These are phyloP conservation scores for Carpatolechia fugitivella DNA, from an alignment of 2,888 invertebrate species.

Conservation along the genomic window DNA sequence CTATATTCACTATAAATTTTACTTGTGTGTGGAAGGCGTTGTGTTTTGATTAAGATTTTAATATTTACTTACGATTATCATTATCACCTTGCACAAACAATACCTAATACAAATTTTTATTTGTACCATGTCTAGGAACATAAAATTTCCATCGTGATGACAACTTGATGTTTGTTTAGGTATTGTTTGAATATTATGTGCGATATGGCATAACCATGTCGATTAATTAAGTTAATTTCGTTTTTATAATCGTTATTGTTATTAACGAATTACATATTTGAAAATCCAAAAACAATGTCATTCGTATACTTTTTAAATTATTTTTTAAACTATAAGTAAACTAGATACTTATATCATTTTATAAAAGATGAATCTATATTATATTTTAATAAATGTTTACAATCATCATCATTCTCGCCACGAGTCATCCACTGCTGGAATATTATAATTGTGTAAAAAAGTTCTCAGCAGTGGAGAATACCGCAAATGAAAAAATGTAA, in stretches of 20 bases:
- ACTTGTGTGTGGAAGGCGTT: conserved; percentile 10
- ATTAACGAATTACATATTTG: not conserved
- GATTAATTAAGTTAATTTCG: conserved; percentile 8
- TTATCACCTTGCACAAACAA: not conserved
- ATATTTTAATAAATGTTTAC: too few relatives aligned
- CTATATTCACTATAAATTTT: too few relatives aligned
- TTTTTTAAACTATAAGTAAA: not conserved
- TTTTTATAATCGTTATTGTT: not conserved
- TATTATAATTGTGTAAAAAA: too few relatives aligned
- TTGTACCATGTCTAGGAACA: too few relatives aligned
- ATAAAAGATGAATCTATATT: too few relatives aligned
- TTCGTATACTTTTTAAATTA: not conserved
- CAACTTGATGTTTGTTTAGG: not conserved
- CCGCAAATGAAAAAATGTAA: too few relatives aligned
- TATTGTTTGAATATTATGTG: conserved; percentile 4
- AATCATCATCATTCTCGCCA: too few relatives aligned
- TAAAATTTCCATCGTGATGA: too few relatives aligned
- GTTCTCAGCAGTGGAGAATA: too few relatives aligned
- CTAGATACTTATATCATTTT: not conserved
- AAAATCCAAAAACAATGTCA: not conserved
- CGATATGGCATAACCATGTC: not conserved
- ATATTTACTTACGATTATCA: not conserved
- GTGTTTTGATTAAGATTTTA: conserved; percentile 15
- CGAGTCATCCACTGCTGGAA: too few relatives aligned
- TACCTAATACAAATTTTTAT: too few relatives aligned